Evolutionary conservation across 2,113 vertebrate genomes (phyloP).

Genomic region (Trematomus loennbergii): DNA sequence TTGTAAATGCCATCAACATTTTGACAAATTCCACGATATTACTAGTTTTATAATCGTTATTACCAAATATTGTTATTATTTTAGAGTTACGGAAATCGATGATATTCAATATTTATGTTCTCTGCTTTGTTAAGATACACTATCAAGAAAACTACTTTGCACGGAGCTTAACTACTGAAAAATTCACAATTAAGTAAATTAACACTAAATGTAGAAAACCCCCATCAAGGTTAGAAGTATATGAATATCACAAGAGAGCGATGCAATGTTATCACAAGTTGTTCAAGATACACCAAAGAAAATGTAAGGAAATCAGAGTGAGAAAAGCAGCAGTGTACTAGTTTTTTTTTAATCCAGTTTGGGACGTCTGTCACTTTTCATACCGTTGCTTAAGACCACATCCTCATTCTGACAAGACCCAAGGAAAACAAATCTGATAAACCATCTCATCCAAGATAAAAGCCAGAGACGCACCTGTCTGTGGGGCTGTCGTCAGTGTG

Average conservation of each 20-base stretch:
- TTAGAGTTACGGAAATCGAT: too few relatives aligned
- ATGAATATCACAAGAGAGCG: background rate
- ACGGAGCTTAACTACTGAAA: background rate
- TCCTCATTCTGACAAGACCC: background rate
- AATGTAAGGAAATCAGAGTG: background rate
- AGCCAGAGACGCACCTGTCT: constrained; percentile 57
- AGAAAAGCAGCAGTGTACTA: background rate
- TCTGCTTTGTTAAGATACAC: background rate
- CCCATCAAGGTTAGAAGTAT: background rate
- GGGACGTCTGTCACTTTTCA: background rate
- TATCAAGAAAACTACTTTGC: background rate
- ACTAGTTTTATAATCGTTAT: too few relatives aligned
- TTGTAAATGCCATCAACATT: too few relatives aligned
- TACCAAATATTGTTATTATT: too few relatives aligned
- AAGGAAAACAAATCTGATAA: background rate
- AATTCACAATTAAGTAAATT: background rate
- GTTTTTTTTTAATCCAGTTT: background rate
- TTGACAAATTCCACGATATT: too few relatives aligned
- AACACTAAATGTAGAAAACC: background rate
- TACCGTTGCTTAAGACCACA: background rate
- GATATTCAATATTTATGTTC: background rate
- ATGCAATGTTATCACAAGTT: too few relatives aligned
- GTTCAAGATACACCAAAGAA: background rate
- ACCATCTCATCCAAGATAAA: background rate
- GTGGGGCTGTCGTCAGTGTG: constrained; percentile 77